Conservation (phyloP, 2,888 invertebrate species). For the Esperia sulphurella region DNA sequence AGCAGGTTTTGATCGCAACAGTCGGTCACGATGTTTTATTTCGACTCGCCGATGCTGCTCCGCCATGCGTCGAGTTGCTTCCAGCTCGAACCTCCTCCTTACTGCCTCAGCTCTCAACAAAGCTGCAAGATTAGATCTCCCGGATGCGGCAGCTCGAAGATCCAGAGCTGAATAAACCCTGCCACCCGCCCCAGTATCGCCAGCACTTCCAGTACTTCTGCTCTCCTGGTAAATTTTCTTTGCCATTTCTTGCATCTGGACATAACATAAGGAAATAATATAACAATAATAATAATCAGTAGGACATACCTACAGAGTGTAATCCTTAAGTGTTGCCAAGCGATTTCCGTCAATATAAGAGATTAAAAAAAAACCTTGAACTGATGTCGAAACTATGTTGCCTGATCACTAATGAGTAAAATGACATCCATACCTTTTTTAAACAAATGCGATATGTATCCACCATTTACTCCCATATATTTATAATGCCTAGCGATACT, state of each 20-base stretch:
- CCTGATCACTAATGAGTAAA: too few relatives aligned
- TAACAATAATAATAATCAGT: too few relatives aligned
- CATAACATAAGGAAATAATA: constrained; percentile 10
- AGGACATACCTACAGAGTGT: too few relatives aligned
- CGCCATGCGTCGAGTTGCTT: constrained; percentile 78
- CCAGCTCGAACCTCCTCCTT: constrained; percentile 81
- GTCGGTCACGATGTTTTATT: constrained; percentile 77
- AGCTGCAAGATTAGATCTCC: constrained; percentile 83
- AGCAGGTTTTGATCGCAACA: constrained; percentile 82
- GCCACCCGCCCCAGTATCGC: constrained; percentile 40
- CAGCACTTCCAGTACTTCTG: constrained; percentile 42
- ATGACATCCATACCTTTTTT: too few relatives aligned
- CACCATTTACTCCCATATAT: too few relatives aligned
- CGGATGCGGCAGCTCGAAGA: constrained; percentile 53
- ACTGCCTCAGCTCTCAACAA: constrained; percentile 82
- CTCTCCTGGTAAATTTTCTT: constrained; percentile 60
- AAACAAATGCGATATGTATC: too few relatives aligned
- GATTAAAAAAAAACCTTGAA: too few relatives aligned
- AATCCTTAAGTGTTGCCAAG: not conserved
- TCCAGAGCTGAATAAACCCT: constrained; percentile 70
- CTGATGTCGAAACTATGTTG: too few relatives aligned
- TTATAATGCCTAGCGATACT: too few relatives aligned
- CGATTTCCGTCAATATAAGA: too few relatives aligned
- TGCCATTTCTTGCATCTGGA: constrained; percentile 61
- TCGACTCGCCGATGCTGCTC: constrained; percentile 81